Evolutionary conservation across 2,888 invertebrate genomes (phyloP).

Genomic region (Boloria euphrosyne): DNA sequence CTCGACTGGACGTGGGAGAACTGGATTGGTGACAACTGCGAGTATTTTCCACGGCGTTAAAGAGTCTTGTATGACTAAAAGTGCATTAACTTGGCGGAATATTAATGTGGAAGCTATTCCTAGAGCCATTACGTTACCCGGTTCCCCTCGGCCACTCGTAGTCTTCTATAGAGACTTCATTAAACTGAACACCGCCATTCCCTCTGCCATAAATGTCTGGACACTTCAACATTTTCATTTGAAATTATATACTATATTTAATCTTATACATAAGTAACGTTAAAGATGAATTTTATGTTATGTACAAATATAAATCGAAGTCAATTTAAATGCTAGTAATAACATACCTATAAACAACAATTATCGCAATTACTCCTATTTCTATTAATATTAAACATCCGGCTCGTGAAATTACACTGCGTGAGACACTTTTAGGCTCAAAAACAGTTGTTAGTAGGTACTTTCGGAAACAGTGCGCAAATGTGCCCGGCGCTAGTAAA

Average conservation of each 20-base stretch:
- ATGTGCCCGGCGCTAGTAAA: conserved; percentile 34
- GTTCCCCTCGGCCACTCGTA: conserved; percentile 29
- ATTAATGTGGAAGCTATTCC: conserved; percentile 61
- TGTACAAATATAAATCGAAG: no score
- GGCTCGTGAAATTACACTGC: no score
- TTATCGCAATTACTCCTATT: no score
- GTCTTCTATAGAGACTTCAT: conserved; percentile 36
- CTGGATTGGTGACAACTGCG: conserved; percentile 65
- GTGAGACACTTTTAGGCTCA: not conserved
- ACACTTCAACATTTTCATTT: conserved; percentile 20
- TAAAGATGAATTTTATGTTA: no score
- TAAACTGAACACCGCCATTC: conserved; percentile 35
- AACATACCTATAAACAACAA: no score
- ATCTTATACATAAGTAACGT: no score
- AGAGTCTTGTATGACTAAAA: conserved; percentile 49
- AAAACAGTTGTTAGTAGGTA: not conserved
- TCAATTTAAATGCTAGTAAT: no score
- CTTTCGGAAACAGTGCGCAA: conserved; percentile 22
- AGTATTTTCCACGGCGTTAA: conserved; percentile 51
- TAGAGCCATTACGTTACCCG: conserved; percentile 53
- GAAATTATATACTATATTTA: not conserved
- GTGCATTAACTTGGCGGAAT: conserved; percentile 60
- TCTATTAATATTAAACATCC: no score
- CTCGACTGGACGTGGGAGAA: conserved; percentile 70
- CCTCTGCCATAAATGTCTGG: conserved; percentile 28